Base-by-base conservation (phyloP, 2,888 invertebrate species). In the Ypsolopha scabrella region DNA sequence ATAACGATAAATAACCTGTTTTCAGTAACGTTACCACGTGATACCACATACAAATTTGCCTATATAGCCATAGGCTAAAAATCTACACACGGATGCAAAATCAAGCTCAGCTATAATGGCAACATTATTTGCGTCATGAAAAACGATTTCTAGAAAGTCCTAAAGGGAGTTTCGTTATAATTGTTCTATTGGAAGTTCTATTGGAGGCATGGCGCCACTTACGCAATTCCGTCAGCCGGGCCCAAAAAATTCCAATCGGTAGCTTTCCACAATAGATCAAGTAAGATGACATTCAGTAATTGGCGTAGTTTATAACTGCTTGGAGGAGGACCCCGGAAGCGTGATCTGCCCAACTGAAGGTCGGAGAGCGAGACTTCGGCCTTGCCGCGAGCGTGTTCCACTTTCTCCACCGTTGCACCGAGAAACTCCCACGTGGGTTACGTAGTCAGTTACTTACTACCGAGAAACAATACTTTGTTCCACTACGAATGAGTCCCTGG, bases 331-430 rank as follows among this genome's bases (percentile, higher is more conserved):
- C 68, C 68, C 76, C 79, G 81, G 82, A 83, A 79, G 68, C 65
- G 63, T 58, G 62, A 58, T 59, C 39, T 39, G 39, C 8, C 41
- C 10, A 37, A 61, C 61, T 68, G 77, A 81, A 83, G 83, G 82
- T 80, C 80, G 76, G 61, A 70, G 65, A 71, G 67, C 67, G 63
- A 65, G 68, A 66, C 70, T 72, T 79, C 82, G 76, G 83, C 85
- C 83, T 85, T 83, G 80, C 79, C 72, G 58, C 68, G 75, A 46
- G 78, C 75, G 43, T 14, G 43, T 78, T 75, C 79, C 67, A 83
- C 85, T 85, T 83, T 85, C 85, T 76, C 82, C 70, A 63, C 57
- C 62, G 66, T 67, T 68, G 65, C 65, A 66, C 58, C 58, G 60
- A 63, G 62, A 24, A 4, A 24, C 68, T 67, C 76, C 78, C 79